These are phyloP conservation scores for Musca domestica DNA, from an alignment of 1,140 invertebrate species.

Conservation along the genomic window DNA sequence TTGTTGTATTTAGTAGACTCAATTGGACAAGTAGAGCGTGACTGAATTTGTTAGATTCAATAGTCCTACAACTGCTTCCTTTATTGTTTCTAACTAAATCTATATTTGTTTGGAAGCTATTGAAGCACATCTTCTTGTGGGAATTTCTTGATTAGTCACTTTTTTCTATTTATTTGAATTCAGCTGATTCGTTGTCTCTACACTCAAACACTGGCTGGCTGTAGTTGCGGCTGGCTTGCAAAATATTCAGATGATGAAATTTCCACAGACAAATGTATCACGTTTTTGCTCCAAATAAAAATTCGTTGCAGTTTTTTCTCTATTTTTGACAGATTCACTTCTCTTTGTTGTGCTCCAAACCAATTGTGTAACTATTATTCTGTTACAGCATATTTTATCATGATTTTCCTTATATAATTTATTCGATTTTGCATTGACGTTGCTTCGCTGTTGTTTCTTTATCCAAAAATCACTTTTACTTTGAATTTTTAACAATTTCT, in stretches of 20 bases:
- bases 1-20: slow-evolving; percentile 13
- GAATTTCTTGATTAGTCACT: not conserved
- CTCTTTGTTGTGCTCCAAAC: no score
- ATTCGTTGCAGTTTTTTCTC: not conserved
- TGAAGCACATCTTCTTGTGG: slow-evolving; percentile 14
- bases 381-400: no score
- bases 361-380: no score
- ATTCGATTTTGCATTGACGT: no score
- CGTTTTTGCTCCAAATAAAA: slow-evolving; percentile 4
- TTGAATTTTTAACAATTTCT: no score
- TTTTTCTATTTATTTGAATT: not conserved
- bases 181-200: not conserved
- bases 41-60: slow-evolving; percentile 9
- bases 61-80: slow-evolving; percentile 6
- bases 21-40: not conserved
- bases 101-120: slow-evolving; percentile 6
- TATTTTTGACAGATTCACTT: not conserved
- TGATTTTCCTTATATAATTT: no score
- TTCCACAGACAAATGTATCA: slow-evolving; percentile 3
- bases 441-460: no score
- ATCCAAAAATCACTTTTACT: no score
- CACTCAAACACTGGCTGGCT: no score
- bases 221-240: not conserved
- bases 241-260: not conserved
- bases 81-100: slow-evolving; percentile 16